Base-by-base conservation (phyloP, 2,888 invertebrate genomes). In the Pseudanteris insignis region DNA sequence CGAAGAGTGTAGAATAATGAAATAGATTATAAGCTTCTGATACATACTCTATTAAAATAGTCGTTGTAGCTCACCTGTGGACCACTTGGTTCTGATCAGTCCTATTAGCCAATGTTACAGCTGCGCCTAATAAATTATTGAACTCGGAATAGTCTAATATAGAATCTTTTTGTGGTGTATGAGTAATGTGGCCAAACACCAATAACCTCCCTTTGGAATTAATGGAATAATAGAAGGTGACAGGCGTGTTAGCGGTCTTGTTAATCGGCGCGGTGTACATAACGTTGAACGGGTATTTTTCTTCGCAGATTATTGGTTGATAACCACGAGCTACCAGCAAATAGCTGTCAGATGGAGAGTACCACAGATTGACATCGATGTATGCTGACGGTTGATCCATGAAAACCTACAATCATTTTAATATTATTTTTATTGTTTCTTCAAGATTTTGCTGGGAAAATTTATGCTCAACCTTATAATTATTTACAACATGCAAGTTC, bases 331-430 rank as follows among this genome's bases (percentile, higher is more conserved):
- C 72, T 25, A 79, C 74, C 1, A 75, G 65, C 9, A 79, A 58
- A 48, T 77, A 78, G 51, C 78, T 79, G 30, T 76, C 71, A 0
- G 78, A 77, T 1, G 78, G 74, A 1, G 79, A 78, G 37, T 74
- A 78, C 78, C 80, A 79, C 2, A 78, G 73, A 28, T 74, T 75
- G 2, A 79, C 73, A 34, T 77, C 75, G 38, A 77, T 75, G 40
- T 74, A 74, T 1, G 75, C 75, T 8, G 78, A 74, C 5, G 81
- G 79, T 60, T 80, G 79, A 43, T 77, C 74, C 73, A 80, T 79
- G 26, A 78, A 75, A 1, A 79, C 76, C 78, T 78, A 14, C 1
- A 29, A 14, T n/a, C n/a, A n/a, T n/a, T n/a, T n/a, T n/a, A n/a
- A n/a, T n/a, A n/a, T n/a, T n/a, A n/a, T n/a, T n/a, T n/a, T n/a